phyloP scores from a whole-genome alignment of 92 coral and sea anemone genomes.

The Micromussa lordhowensis region DNA sequence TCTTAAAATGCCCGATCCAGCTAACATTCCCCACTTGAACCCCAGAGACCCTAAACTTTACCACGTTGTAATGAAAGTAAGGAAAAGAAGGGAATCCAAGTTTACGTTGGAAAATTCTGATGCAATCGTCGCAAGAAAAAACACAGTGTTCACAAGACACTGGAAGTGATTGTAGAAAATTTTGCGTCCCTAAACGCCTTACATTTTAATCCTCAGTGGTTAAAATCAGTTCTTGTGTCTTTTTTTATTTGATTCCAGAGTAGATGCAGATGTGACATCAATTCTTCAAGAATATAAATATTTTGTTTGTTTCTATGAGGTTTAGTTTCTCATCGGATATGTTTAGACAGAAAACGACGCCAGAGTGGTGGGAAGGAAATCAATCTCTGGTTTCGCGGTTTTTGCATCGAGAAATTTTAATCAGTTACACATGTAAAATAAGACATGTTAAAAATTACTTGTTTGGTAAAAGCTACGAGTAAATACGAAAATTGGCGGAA shows the following conservation, averaged over 20 bases:
- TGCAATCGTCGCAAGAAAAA: constrained; percentile 40
- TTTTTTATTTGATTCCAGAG: not conserved
- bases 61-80: constrained; percentile 40
- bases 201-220: not conserved
- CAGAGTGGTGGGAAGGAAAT: not conserved
- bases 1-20: constrained; percentile 39
- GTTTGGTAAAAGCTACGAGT: not conserved
- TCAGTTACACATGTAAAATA: too few relatives aligned
- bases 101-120: constrained; percentile 29
- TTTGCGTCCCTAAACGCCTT: not conserved
- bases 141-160: constrained; percentile 50
- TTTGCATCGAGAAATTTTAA: not conserved
- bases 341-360: not conserved
- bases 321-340: not conserved
- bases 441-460: not conserved
- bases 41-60: constrained; percentile 54
- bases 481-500: not conserved
- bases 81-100: constrained; percentile 8
- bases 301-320: not conserved
- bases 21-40: constrained; percentile 31
- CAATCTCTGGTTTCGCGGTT: not conserved
- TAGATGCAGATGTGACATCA: not conserved
- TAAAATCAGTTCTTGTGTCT: not conserved
- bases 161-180: constrained; percentile 38
- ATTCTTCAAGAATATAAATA: constrained; percentile 22